Evolutionary conservation across 2,888 invertebrate genomes (phyloP), one percentile per base, ranked within the genome.

Genomic region (Sialis fuliginosa): DNA sequence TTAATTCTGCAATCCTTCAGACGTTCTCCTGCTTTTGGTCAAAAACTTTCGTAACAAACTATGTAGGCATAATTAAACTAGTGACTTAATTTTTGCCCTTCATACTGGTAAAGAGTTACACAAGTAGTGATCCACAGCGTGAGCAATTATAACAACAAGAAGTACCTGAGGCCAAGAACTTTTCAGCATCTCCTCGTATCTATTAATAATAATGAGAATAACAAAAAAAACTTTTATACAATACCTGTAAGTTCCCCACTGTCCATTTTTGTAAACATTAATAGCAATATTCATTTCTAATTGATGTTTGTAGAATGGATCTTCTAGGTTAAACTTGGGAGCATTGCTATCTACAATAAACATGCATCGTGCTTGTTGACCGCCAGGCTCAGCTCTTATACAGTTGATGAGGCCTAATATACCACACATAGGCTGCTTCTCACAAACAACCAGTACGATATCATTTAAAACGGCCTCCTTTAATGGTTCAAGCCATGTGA

Each of bases 401-500:
- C 93, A 93, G 56, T 91, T 91, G 0, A 87, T 77, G 46, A 95
- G 65, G n/a, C 96, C 97, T 55, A 82, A 8, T 9, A 93, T 68
- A 9, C 97, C 97, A 58, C 74, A 86, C 6, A 77, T 66, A 2
- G 71, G 68, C 47, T 81, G 77, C 52, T 77, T 74, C 60, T 81
- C 75, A 1, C 77, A 68, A 44, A 54, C 57, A 12, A 84, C 75
- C 1, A 92, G 59, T 1, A 84, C 66, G 22, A 22, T 22, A 1
- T 82, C 62, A 55, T 56, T 51, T 7, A 51, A 51, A 50, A 60
- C 60, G 0, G 62, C 30, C 22, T 56, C 54, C 54, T 68, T 62
- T 6, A 67, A 48, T 55, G 66, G 63, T 41, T 71, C 66, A 13
- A 78, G 58, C 78, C 78, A 78, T 1, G 63, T 54, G 52, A 67